Evolutionary conservation across 2,797 vertebrate species (phyloP).

Genomic region (Coreius guichenoti): DNA sequence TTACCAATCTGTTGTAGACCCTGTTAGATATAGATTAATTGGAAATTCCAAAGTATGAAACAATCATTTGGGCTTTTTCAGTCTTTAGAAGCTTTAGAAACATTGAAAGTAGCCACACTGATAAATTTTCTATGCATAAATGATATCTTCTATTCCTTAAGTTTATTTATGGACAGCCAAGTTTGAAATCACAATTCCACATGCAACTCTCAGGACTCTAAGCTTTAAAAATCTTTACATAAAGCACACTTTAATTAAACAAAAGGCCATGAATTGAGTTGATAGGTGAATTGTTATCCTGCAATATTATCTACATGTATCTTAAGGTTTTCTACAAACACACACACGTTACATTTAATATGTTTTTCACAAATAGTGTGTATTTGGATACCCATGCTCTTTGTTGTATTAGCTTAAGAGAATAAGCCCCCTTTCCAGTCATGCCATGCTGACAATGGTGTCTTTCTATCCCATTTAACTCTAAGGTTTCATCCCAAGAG

Average conservation of each 20-base stretch:
- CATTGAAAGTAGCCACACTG: not conserved
- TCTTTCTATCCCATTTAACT: conserved; percentile 40
- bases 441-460: conserved; percentile 37
- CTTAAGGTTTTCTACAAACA: not conserved
- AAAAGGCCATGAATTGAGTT: not conserved
- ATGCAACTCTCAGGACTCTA: too few relatives aligned
- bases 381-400: not conserved
- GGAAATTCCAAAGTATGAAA: not conserved
- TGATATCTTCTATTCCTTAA: not conserved
- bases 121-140: not conserved
- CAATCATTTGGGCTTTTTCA: not conserved
- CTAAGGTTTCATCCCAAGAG: conserved; percentile 38
- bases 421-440: not conserved
- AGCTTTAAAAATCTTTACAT: not conserved
- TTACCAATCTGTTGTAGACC: not conserved
- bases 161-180: not conserved
- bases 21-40: not conserved
- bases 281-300: not conserved
- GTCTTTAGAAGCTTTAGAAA: not conserved
- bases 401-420: not conserved
- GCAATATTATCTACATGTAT: not conserved
- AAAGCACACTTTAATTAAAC: not conserved
- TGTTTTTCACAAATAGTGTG: not conserved
- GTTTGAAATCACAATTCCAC: not conserved
- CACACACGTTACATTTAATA: not conserved